Evolutionary conservation across 2,113 vertebrate species (phyloP), one percentile per base, ranked within the genome.

Genomic region (Mesoclemmys tuberculata): DNA sequence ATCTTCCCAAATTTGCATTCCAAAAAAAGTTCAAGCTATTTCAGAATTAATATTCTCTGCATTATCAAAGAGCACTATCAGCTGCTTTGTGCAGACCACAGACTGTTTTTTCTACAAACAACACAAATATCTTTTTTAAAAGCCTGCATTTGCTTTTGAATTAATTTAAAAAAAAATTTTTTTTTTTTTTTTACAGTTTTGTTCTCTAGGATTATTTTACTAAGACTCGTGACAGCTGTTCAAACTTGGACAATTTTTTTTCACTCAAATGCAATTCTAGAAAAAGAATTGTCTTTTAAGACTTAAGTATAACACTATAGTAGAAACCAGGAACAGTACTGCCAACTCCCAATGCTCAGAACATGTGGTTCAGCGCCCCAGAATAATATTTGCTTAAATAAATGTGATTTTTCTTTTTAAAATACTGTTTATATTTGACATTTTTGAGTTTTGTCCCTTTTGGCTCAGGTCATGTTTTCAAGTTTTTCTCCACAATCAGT

Each of bases 111-210:
- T 92, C 44, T 83, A 93, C 92, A 93, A 94, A 38, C 0, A 12
- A 90, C 89, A 44, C 58, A 87, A 22, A 92, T 93, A n/a, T 55
- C 74, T 93, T 94, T 90, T 46, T 92, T 87, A 84, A 87, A 93
- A 82, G 87, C 88, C 64, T 80, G 85, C 91, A 82, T 92, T 92
- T 97, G 88, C 0, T 21, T 90, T 86, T 52, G 82, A 49, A 84
- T 90, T 71, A 85, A 79, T 90, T 93, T 44, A 55, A 22, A n/a
- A 18, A 31, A 35, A 49, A n/a, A n/a, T n/a, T n/a, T n/a, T n/a
- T 10, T 49, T 52, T 52, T 64, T 2, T 18, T n/a, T n/a, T 31
- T 91, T 91, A 88, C 88, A 92, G 71, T 96, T 19, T 87, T 61
- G 61, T 91, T 82, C 48, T 41, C 22, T 4, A 44, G 54, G 75